A percentile compares a stretch with the other conserved stretches of the same genome.
Conservation (phyloP, 2,888 invertebrate genomes). For the Melangyna quadrimaculata region DNA sequence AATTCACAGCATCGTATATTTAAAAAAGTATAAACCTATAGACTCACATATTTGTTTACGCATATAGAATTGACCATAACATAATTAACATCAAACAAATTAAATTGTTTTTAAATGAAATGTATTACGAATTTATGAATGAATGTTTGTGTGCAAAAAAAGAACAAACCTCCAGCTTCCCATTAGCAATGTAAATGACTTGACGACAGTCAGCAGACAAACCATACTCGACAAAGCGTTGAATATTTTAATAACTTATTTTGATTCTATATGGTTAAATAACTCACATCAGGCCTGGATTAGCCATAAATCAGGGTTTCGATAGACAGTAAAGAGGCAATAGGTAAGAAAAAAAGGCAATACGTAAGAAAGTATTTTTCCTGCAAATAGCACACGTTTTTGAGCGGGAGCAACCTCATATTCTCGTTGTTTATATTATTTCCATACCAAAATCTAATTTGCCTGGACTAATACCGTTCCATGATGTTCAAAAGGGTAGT, state of each 20-base stretch:
- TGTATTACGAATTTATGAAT: conserved; percentile 43
- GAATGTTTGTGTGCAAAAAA: conserved; percentile 35
- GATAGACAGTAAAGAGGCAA: too few relatives aligned
- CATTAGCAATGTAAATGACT: conserved; percentile 48
- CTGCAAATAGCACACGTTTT: too few relatives aligned
- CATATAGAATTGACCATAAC: conserved; percentile 11
- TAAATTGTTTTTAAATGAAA: conserved; percentile 23
- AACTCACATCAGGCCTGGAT: background rate
- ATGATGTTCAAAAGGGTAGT: too few relatives aligned
- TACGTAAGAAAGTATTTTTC: too few relatives aligned
- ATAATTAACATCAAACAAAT: conserved; percentile 27
- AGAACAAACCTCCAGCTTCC: background rate
- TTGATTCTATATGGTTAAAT: background rate
- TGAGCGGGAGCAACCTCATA: too few relatives aligned
- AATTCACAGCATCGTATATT: background rate
- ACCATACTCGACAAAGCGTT: conserved; percentile 26
- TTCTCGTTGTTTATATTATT: too few relatives aligned
- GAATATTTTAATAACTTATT: conserved; percentile 51
- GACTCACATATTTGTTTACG: background rate
- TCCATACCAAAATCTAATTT: too few relatives aligned
- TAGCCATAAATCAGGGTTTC: too few relatives aligned
- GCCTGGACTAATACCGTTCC: too few relatives aligned
- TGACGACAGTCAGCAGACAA: conserved; percentile 14
- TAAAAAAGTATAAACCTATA: conserved; percentile 12
- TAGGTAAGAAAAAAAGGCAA: too few relatives aligned